Evolutionary conservation across 2,797 vertebrate species (phyloP).

Genomic region (Danio albolineatus): DNA sequence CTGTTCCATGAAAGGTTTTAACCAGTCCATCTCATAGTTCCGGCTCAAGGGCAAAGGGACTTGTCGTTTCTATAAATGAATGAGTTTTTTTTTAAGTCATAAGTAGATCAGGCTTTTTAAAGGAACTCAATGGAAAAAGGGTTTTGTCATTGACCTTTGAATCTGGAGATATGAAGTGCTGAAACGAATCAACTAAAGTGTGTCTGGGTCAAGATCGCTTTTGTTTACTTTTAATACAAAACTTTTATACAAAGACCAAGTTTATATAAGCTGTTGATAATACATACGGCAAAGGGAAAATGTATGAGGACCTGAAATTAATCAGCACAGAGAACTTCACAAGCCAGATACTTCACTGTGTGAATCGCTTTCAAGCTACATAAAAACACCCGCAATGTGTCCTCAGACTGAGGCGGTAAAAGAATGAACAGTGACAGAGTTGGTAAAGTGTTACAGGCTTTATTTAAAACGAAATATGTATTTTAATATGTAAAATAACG

Average conservation of each 20-base stretch:
- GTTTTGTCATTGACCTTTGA: constrained; percentile 10
- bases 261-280: too few relatives aligned
- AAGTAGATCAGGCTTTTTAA: neutral
- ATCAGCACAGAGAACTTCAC: neutral
- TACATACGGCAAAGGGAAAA: neutral
- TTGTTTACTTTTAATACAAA: neutral
- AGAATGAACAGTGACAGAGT: too few relatives aligned
- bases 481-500: too few relatives aligned
- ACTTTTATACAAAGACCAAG: neutral
- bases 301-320: neutral
- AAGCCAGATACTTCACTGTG: neutral
- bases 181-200: neutral
- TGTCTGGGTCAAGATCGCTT: too few relatives aligned
- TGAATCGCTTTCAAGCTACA: neutral
- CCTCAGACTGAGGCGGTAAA: neutral
- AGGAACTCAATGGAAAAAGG: neutral
- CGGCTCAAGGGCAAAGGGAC: neutral
- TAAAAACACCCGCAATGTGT: neutral
- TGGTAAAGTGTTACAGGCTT: too few relatives aligned
- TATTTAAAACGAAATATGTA: too few relatives aligned
- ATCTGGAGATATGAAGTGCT: neutral
- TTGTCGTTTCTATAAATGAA: neutral
- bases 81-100: neutral
- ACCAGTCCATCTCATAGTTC: neutral
- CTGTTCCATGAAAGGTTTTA: neutral